A percentile compares a stretch with the other conserved stretches of the same genome.
Evolutionary conservation across 1,140 invertebrate species (phyloP).

Genomic region (Camponotus pennsylvanicus): DNA sequence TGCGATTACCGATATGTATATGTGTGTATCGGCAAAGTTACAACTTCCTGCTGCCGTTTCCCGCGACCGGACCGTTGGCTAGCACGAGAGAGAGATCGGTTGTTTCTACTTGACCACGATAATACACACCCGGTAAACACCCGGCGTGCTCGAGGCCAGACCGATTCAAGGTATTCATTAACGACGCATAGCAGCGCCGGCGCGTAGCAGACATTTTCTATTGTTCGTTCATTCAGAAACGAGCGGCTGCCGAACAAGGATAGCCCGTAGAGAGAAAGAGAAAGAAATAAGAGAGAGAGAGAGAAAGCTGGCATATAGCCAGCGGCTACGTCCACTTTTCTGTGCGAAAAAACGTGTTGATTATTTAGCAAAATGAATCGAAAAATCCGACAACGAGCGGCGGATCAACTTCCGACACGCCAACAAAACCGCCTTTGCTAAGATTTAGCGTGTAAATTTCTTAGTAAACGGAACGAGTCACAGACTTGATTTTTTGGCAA

Average conservation of each 20-base stretch:
- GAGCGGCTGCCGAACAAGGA: conserved; percentile 65
- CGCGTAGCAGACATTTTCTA: conserved; percentile 76
- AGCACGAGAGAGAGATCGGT: conserved; percentile 18
- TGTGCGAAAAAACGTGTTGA: conserved; percentile 51
- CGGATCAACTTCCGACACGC: conserved; percentile 36
- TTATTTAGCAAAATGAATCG: conserved; percentile 59
- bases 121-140: conserved; percentile 71
- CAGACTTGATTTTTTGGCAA: not conserved
- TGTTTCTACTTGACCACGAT: conserved; percentile 46
- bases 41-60: conserved; percentile 59
- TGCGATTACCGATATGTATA: not conserved
- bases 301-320: conserved; percentile 68
- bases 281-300: not conserved
- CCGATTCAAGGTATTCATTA: conserved; percentile 77
- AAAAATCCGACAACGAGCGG: conserved; percentile 32
- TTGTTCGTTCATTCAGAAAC: conserved; percentile 77
- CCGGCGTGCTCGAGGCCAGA: conserved; percentile 72
- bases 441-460: not conserved
- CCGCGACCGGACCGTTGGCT: conserved; percentile 39
- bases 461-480: not conserved
- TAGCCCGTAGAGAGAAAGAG: conserved; percentile 55
- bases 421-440: conserved; percentile 6
- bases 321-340: conserved; percentile 60
- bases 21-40: conserved; percentile 39
- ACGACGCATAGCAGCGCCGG: conserved; percentile 65